Base-by-base conservation (phyloP, 2,113 vertebrate genomes). In the Crotalus horridus region DNA sequence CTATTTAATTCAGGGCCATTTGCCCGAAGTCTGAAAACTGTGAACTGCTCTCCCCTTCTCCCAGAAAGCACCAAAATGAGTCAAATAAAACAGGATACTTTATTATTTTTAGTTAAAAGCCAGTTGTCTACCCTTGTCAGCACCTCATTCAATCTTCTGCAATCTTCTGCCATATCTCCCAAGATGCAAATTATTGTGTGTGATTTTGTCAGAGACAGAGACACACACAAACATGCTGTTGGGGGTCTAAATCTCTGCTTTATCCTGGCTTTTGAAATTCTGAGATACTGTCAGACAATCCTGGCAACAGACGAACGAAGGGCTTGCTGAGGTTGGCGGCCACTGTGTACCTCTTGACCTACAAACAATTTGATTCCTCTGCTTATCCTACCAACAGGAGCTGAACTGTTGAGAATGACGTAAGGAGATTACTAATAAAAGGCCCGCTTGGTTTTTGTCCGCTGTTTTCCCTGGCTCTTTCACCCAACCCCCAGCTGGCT, bases 381-480 rank as follows among this genome's bases (percentile, higher is more conserved):
- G 91, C 90, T 94, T 93, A 93, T 93, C 61, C 93, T 48, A 46
- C 54, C 89, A 81, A 33, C 89, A 85, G 94, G 91, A 91, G 58
- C 85, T 81, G 87, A 33, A 48, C 8, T 96, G 93, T 64, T 92
- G 89, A 85, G 92, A 29, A 29, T 94, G 92, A 54, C 1, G 0
- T 91, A 74, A 95, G 94, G 87, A 58, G 94, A 92, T 96, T 96
- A 91, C 46, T 94, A 91, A 69, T 91, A 6, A 93, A 94, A 92
- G 91, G 26, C 69, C 46, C 3, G 85, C 85, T 33, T 88, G 61
- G 3, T 87, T 95, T 58, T 53, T 29, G 81, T 92, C 85, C 85
- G 89, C 43, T 87, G 92, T 69, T 69, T 64, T 29, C 4, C 3
- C 55, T 20, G 53, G 92, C 23, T 17, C 55, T 87, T 59, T 48